Percentiles rank a stretch among this genome's conserved stretches.
phyloP scores from a whole-genome alignment of 2,888 invertebrate species.

The Nipponacmea schrenckii region DNA sequence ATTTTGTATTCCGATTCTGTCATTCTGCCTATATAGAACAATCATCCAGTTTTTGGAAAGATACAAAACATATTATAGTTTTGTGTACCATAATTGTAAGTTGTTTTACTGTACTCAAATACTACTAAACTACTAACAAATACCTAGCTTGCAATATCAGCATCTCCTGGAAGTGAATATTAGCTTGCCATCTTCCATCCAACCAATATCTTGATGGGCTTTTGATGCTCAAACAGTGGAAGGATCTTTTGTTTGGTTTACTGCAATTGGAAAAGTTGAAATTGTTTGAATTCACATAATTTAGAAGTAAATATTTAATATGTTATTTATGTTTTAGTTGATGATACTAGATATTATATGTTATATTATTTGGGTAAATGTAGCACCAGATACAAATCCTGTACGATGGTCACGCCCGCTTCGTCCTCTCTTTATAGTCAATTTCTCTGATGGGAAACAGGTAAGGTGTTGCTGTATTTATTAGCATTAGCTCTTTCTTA shows the following conservation, averaged over 20 bases:
- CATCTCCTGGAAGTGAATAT: too few species aligned
- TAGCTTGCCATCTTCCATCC: too few species aligned
- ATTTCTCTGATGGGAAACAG: slow-evolving; percentile 61
- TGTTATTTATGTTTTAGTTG: slow-evolving; percentile 46
- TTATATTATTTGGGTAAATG: slow-evolving; percentile 56
- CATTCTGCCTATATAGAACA: slow-evolving; percentile 62
- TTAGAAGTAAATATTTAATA: too few species aligned
- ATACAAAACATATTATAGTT: slow-evolving; percentile 66
- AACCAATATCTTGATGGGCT: too few species aligned
- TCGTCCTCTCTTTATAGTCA: slow-evolving; percentile 65
- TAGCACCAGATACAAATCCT: slow-evolving; percentile 45
- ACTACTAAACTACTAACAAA: background rate
- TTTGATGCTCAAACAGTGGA: too few species aligned
- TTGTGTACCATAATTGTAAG: slow-evolving; percentile 62
- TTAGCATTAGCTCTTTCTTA: too few species aligned
- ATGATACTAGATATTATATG: slow-evolving; percentile 59
- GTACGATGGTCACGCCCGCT: slow-evolving; percentile 68
- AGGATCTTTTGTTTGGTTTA: too few species aligned
- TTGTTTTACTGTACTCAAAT: slow-evolving; percentile 22
- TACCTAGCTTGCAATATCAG: too few species aligned
- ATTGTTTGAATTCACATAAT: too few species aligned
- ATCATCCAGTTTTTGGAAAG: slow-evolving; percentile 62
- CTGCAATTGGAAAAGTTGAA: too few species aligned
- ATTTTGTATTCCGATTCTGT: slow-evolving; percentile 62
- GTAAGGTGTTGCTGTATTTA: slow-evolving; percentile 27